Conservation (phyloP, 2,113 vertebrate genomes). For the Toxotes jaculatrix region DNA sequence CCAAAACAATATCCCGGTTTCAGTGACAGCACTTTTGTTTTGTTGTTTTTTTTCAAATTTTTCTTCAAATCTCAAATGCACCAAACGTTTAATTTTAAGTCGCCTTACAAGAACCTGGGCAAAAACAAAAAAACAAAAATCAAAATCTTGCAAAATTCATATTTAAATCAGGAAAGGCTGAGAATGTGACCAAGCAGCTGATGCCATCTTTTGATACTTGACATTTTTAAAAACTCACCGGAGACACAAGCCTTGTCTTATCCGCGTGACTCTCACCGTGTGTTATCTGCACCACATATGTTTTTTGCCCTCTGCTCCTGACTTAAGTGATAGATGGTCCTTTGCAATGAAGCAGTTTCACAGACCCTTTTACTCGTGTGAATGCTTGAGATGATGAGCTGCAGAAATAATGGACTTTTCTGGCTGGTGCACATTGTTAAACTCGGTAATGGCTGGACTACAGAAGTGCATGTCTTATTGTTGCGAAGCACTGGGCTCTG, state of each 20-base stretch:
- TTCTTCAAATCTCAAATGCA: background rate
- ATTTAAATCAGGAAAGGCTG: background rate
- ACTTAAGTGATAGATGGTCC: conserved; percentile 72
- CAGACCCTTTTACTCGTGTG: conserved; percentile 71
- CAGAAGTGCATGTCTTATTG: conserved; percentile 65
- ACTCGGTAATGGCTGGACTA: conserved; percentile 65
- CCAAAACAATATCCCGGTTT: background rate
- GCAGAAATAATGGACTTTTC: conserved; percentile 79
- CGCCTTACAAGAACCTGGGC: background rate
- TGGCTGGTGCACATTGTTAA: conserved; percentile 75
- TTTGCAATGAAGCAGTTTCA: conserved; percentile 54
- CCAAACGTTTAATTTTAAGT: background rate
- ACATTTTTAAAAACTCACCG: background rate
- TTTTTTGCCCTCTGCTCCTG: conserved; percentile 47
- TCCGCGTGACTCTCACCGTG: background rate
- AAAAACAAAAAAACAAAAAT: background rate
- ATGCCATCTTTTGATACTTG: background rate
- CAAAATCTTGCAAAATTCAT: background rate
- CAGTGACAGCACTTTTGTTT: background rate
- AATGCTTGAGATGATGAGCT: conserved; percentile 79
- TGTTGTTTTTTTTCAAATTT: background rate
- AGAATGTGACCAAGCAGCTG: too few species aligned
- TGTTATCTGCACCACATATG: conserved; percentile 33
- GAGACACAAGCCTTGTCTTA: background rate
- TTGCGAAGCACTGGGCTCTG: conserved; percentile 54